Evolutionary conservation across 2,888 invertebrate species (phyloP).

Genomic region (Acronicta aceris): DNA sequence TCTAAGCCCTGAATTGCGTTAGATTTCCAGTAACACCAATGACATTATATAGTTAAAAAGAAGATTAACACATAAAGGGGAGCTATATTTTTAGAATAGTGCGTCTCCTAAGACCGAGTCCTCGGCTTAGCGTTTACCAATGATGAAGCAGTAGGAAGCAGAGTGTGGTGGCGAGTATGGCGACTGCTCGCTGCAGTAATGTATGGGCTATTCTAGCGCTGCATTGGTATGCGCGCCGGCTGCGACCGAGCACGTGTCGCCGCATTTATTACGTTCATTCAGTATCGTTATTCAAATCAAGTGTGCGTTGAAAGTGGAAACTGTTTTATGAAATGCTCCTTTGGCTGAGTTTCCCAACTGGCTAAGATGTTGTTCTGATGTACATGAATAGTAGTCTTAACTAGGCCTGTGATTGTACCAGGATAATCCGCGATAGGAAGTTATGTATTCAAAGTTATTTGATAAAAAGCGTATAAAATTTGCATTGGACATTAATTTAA

Average conservation of each 20-base stretch:
- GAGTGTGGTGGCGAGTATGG: neutral
- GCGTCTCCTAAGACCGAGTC: neutral
- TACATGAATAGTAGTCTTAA: neutral
- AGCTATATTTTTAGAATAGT: no score
- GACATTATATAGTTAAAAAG: no score
- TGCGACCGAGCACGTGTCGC: slow-evolving; percentile 44
- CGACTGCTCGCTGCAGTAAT: slow-evolving; percentile 13
- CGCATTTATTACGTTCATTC: slow-evolving; percentile 59
- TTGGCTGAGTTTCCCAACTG: slow-evolving; percentile 40
- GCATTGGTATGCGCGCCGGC: slow-evolving; percentile 46
- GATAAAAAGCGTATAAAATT: neutral
- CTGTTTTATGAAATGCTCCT: slow-evolving; percentile 53
- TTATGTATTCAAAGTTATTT: no score
- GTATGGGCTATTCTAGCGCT: slow-evolving; percentile 26
- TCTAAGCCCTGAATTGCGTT: no score
- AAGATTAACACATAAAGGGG: no score
- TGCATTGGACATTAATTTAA: no score
- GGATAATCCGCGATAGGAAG: neutral
- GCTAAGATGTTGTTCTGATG: neutral
- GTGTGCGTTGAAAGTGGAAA: slow-evolving; percentile 61
- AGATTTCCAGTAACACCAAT: no score
- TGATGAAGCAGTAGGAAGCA: neutral
- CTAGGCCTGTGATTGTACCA: neutral
- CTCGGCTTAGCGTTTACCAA: neutral
- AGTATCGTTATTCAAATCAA: slow-evolving; percentile 60